phyloP scores from a whole-genome alignment of 2,113 vertebrate species.

The Mastomys coucha region DNA sequence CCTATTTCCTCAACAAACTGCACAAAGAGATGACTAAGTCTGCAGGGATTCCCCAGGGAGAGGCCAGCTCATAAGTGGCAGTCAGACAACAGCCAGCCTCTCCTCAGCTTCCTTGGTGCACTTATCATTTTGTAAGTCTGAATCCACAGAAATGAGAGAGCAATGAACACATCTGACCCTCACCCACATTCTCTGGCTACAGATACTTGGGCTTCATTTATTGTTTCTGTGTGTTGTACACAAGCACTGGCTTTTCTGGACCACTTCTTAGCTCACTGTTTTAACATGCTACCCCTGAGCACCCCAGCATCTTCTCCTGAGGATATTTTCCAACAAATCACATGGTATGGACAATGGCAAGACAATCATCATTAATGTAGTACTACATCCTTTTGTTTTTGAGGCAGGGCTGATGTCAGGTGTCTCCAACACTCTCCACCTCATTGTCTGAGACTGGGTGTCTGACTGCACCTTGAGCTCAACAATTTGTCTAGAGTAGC shows the following conservation, averaged over 20 bases:
- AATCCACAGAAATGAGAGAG: not conserved
- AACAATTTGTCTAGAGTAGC: not conserved
- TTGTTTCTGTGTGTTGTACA: not conserved
- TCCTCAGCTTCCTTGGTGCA: not conserved
- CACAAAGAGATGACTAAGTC: constrained; percentile 36
- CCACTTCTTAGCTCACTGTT: not conserved
- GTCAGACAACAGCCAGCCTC: constrained; percentile 53
- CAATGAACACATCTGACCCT: not conserved
- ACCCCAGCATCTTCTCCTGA: not conserved
- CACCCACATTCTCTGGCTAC: not conserved
- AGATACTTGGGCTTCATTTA: not conserved
- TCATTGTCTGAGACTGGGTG: not conserved
- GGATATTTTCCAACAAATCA: constrained; percentile 3
- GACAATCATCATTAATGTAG: not conserved
- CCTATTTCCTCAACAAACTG: not conserved
- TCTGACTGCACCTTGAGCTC: not conserved
- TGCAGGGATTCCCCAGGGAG: not conserved
- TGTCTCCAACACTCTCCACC: not conserved
- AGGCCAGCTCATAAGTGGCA: not conserved
- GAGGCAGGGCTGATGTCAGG: not conserved
- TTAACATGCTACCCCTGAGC: not conserved
- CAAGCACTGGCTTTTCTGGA: not conserved
- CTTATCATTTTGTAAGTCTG: not conserved
- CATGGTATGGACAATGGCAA: not conserved
- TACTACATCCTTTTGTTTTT: not conserved